Conservation (phyloP, 2,797 vertebrate genomes). For the Gadopsis bispinosus region DNA sequence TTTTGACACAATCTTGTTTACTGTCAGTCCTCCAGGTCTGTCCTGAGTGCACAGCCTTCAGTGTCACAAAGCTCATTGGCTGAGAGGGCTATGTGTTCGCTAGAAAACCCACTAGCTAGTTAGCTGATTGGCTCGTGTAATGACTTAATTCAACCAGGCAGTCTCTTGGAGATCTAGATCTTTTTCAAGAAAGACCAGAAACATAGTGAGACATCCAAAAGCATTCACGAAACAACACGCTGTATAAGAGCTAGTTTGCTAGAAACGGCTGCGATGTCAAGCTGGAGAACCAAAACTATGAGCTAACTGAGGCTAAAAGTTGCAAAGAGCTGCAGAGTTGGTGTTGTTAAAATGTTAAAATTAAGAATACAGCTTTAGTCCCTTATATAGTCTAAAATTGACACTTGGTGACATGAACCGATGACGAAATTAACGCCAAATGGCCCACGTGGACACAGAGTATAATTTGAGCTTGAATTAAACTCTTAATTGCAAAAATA, state of each 20-base stretch:
- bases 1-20: not conserved
- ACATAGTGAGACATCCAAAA: not conserved
- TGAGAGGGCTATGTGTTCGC: not conserved
- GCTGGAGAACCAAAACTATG: not conserved
- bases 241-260: not conserved
- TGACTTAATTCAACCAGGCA: not conserved
- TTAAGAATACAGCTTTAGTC: not conserved
- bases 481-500: not conserved
- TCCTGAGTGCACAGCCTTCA: not conserved
- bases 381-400: not conserved
- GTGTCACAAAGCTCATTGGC: too few relatives aligned
- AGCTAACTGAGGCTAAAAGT: not conserved
- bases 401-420: not conserved
- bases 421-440: not conserved
- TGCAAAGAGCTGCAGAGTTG: not conserved
- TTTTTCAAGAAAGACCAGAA: not conserved
- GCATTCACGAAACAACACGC: not conserved
- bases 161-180: not conserved
- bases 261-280: fast-evolving
- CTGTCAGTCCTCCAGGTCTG: not conserved
- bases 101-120: not conserved
- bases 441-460: not conserved
- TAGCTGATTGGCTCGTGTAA: not conserved
- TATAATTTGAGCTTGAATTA: not conserved
- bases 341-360: not conserved